Percentiles rank a stretch among this genome's conserved stretches.
Conservation (phyloP, 2,113 vertebrate genomes). For the Lepus americanus region DNA sequence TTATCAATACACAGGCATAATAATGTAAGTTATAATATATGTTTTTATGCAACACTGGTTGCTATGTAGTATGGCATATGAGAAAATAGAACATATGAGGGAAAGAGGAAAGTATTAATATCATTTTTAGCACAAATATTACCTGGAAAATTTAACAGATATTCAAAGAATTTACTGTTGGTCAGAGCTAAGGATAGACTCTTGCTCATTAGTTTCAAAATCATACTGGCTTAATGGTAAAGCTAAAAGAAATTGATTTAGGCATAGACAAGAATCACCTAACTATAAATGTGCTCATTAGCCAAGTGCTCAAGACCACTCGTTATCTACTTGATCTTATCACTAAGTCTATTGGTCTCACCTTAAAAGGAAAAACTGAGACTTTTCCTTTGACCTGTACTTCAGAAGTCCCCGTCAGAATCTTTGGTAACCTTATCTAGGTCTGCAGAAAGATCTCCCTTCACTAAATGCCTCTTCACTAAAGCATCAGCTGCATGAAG, state of each 20-base stretch:
- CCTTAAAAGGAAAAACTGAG: background rate
- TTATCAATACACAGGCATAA: background rate
- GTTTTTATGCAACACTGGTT: background rate
- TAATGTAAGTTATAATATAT: background rate
- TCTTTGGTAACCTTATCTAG: background rate
- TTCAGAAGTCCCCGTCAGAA: background rate
- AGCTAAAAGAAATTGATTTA: constrained; percentile 27
- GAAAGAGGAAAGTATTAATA: background rate
- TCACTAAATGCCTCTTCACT: background rate
- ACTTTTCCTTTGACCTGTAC: background rate
- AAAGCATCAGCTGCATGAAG: background rate
- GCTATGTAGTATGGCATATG: background rate
- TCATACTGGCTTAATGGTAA: background rate
- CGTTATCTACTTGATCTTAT: constrained; percentile 7
- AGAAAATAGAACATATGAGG: background rate
- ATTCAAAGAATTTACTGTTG: background rate
- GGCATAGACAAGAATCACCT: background rate
- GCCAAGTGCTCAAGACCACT: background rate
- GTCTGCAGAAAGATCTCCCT: background rate
- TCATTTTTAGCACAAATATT: constrained; percentile 19
- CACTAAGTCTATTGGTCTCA: background rate
- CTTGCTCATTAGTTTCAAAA: background rate
- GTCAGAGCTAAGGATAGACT: background rate
- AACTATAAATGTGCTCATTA: constrained; percentile 14
- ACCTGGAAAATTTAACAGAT: background rate